Evolutionary conservation across 1,140 invertebrate species (phyloP).

Genomic region (Coenobita brevimanus): DNA sequence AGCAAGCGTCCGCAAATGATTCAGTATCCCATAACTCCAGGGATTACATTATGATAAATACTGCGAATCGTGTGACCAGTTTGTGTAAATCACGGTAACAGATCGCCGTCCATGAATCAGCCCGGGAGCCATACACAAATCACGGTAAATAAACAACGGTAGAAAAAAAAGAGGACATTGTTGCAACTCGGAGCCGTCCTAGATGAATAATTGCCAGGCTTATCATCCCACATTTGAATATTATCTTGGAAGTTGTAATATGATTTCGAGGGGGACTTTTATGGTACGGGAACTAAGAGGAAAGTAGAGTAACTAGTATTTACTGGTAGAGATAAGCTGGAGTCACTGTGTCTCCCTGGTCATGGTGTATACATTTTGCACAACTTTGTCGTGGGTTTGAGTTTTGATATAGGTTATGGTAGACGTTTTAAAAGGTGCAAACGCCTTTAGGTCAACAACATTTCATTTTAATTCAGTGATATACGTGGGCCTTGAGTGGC

Average conservation of each 20-base stretch:
- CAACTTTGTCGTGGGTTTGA: too few relatives aligned
- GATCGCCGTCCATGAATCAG: conserved; percentile 2
- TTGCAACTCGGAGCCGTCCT: background rate
- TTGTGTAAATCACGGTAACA: conserved; percentile 10
- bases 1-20: background rate
- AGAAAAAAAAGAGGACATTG: background rate
- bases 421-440: too few relatives aligned
- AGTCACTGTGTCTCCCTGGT: too few relatives aligned
- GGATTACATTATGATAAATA: conserved; percentile 36
- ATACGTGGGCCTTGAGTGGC: too few relatives aligned
- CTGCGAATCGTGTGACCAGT: conserved; percentile 1
- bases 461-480: too few relatives aligned
- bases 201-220: background rate
- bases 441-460: too few relatives aligned
- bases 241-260: background rate
- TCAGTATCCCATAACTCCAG: background rate
- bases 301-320: background rate
- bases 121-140: background rate
- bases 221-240: conserved; percentile 7
- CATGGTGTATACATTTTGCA: too few relatives aligned
- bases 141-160: conserved; percentile 10
- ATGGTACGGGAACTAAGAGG: background rate
- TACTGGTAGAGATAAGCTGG: too few relatives aligned
- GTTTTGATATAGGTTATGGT: too few relatives aligned
- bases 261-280: background rate